phyloP scores from a whole-genome alignment of 2,888 invertebrate species.

The Stenodema calcarata region DNA sequence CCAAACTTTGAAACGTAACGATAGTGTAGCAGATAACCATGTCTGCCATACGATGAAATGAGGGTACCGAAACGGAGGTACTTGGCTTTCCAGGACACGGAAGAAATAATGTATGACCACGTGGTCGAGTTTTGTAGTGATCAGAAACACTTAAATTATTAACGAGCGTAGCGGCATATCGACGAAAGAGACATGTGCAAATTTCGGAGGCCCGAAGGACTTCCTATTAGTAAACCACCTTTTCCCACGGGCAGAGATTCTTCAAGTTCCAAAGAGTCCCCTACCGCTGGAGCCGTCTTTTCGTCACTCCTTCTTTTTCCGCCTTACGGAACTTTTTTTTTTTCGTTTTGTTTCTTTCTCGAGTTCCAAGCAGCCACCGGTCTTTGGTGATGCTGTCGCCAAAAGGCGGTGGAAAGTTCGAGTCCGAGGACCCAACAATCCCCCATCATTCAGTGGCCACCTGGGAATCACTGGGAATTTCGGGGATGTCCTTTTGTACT shows the following conservation, averaged over 20 bases:
- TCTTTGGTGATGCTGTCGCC: constrained; percentile 12
- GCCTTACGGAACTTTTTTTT: background rate
- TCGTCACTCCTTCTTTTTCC: background rate
- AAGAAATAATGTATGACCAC: too few species aligned
- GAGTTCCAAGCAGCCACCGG: constrained; percentile 11
- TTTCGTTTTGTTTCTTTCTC: background rate
- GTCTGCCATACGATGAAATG: too few species aligned
- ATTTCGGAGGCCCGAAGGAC: background rate
- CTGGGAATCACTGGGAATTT: background rate
- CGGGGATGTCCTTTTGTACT: background rate
- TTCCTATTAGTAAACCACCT: constrained; percentile 36
- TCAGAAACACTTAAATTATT: background rate
- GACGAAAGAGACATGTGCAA: background rate
- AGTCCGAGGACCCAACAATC: too few species aligned
- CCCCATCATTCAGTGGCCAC: too few species aligned
- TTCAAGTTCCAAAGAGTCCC: background rate
- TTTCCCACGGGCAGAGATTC: constrained; percentile 28
- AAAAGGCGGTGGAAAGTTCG: background rate
- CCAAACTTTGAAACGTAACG: too few species aligned
- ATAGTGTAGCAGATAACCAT: too few species aligned
- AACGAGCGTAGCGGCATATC: background rate
- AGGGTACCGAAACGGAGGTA: too few species aligned
- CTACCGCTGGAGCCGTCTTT: background rate
- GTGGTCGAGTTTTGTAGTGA: too few species aligned
- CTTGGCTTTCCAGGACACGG: too few species aligned